Percentiles rank a stretch among this genome's conserved stretches.
Evolutionary conservation across 2,888 invertebrate species (phyloP).

Genomic region (Podotricha telesiphe): DNA sequence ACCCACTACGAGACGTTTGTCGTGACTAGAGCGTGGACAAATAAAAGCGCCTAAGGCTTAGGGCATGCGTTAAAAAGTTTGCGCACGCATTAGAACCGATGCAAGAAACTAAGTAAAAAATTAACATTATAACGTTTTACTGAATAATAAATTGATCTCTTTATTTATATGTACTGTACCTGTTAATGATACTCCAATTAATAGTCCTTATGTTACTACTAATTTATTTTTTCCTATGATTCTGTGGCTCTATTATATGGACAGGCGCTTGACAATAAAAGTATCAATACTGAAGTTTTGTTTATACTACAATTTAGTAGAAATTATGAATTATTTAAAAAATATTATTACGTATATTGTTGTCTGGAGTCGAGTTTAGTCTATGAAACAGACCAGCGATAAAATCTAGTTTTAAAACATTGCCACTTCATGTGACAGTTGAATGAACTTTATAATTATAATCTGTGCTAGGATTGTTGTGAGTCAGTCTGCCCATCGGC

Average conservation of each 20-base stretch:
- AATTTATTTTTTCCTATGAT: not conserved
- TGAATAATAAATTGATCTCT: not conserved
- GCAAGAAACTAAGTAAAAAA: not conserved
- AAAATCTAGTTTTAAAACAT: constrained; percentile 1
- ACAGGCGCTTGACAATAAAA: constrained; percentile 5
- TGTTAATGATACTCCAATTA: not conserved
- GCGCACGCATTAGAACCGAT: constrained; percentile 45
- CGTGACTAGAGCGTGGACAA: constrained; percentile 59
- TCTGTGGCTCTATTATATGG: not conserved
- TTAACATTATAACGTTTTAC: not conserved
- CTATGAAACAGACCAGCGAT: not conserved
- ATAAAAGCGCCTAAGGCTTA: constrained; percentile 40
- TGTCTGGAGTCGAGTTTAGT: not conserved
- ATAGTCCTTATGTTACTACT: not conserved
- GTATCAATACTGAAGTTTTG: too few species aligned
- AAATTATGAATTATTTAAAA: too few species aligned
- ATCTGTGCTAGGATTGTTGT: constrained; percentile 51
- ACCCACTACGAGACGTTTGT: constrained; percentile 58
- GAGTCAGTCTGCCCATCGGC: constrained; percentile 54
- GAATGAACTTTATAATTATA: constrained; percentile 45
- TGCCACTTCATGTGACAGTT: constrained; percentile 42
- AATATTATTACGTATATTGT: not conserved
- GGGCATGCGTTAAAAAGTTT: constrained; percentile 46
- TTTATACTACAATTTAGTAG: too few species aligned
- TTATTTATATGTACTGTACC: not conserved